Conservation (phyloP, 2,888 invertebrate species). For the Eucriotettix oculatus region DNA sequence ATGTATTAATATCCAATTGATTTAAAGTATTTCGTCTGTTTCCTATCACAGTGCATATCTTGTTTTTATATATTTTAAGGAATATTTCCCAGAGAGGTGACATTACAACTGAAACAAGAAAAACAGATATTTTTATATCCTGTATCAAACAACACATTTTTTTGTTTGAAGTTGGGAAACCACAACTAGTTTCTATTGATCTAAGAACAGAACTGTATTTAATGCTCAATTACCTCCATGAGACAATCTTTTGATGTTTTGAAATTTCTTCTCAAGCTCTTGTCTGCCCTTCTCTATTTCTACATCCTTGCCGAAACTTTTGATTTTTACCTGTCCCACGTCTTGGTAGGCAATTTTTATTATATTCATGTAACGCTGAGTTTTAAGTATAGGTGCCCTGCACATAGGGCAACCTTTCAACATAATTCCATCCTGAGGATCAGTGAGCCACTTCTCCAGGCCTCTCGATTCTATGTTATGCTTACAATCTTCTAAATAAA, state of each 20-base stretch:
- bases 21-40: neutral
- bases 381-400: constrained; percentile 37
- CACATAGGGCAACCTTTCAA: constrained; percentile 38
- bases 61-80: no score
- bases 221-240: neutral
- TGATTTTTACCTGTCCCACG: constrained; percentile 21
- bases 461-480: constrained; percentile 32
- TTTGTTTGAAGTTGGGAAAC: no score
- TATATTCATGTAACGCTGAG: constrained; percentile 36
- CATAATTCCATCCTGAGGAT: constrained; percentile 16
- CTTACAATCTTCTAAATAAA: constrained; percentile 34
- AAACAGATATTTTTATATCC: no score
- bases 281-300: neutral
- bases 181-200: neutral
- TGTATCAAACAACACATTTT: no score
- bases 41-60: neutral
- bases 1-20: neutral
- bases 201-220: no score
- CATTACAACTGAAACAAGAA: no score
- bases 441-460: constrained; percentile 25
- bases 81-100: no score
- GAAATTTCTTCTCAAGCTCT: neutral
- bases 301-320: constrained; percentile 15
- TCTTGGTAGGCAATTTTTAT: constrained; percentile 26
- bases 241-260: neutral